Conservation (phyloP, 1,140 invertebrate genomes). For the Drosophila prosaltans region DNA sequence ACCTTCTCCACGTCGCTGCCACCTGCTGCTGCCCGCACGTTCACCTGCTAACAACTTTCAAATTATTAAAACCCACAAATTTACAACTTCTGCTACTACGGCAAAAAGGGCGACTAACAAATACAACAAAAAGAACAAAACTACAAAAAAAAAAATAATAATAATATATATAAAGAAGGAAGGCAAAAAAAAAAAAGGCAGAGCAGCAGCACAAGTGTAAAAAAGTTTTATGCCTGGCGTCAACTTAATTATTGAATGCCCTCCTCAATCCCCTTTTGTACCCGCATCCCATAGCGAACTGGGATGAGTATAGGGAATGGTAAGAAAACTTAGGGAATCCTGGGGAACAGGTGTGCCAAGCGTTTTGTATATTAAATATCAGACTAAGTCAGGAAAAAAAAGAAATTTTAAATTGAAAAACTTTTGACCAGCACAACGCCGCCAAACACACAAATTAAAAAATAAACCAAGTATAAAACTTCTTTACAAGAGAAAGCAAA, state of each 20-base stretch:
- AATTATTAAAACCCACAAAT: slow-evolving; percentile 60
- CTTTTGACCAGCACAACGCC: slow-evolving; percentile 55
- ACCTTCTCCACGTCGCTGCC: background rate
- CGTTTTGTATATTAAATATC: slow-evolving; percentile 76
- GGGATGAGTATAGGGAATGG: slow-evolving; percentile 7
- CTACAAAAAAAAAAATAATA: background rate
- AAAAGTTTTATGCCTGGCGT: slow-evolving; percentile 65
- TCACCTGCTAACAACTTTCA: slow-evolving; percentile 40
- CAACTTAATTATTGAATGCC: slow-evolving; percentile 78
- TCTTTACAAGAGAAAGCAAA: slow-evolving; percentile 3
- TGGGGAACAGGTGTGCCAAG: slow-evolving; percentile 60
- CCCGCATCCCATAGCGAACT: slow-evolving; percentile 10
- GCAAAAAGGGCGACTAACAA: background rate
- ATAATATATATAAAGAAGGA: background rate
- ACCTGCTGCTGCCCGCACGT: background rate
- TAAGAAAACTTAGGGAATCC: slow-evolving; percentile 15
- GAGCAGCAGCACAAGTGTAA: slow-evolving; percentile 26
- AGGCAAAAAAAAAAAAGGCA: background rate
- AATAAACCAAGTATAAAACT: slow-evolving; percentile 67
- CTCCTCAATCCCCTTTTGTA: slow-evolving; percentile 22
- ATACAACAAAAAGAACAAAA: slow-evolving; percentile 7
- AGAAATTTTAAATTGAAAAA: slow-evolving; percentile 77
- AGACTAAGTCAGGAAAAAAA: slow-evolving; percentile 52
- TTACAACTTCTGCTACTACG: slow-evolving; percentile 25
- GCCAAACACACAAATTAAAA: slow-evolving; percentile 64